Evolutionary conservation across 2,888 invertebrate species (phyloP).

Genomic region (Darwinula stevensoni): DNA sequence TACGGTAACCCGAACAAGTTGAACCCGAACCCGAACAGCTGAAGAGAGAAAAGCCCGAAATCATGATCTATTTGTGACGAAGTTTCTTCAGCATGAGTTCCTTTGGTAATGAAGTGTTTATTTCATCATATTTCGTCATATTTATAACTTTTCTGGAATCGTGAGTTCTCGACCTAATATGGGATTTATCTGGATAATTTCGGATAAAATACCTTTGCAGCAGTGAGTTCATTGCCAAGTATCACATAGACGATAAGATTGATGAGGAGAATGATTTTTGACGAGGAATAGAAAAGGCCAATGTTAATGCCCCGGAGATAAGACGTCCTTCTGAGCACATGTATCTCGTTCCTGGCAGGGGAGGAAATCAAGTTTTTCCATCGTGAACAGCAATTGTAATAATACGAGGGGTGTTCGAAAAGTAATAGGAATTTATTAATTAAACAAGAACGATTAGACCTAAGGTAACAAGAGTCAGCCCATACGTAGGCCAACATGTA

Average conservation of each 20-base stretch:
- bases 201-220: constrained; percentile 28
- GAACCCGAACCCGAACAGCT: too few relatives aligned
- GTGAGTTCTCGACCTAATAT: too few relatives aligned
- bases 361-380: constrained; percentile 5
- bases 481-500: too few relatives aligned
- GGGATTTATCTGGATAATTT: too few relatives aligned
- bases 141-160: too few relatives aligned
- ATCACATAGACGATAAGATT: constrained; percentile 46
- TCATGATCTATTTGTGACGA: too few relatives aligned
- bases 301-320: constrained; percentile 28
- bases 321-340: constrained; percentile 29
- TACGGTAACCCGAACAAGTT: too few relatives aligned
- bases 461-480: constrained; percentile 33
- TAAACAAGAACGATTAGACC: constrained; percentile 47
- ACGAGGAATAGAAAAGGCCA: constrained; percentile 36
- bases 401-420: neutral
- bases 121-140: too few relatives aligned
- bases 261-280: constrained; percentile 49
- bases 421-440: constrained; percentile 58
- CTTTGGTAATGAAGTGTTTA: too few relatives aligned
- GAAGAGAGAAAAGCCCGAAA: too few relatives aligned
- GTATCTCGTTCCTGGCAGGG: constrained; percentile 31
- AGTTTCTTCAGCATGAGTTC: too few relatives aligned
- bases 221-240: constrained; percentile 29
- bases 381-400: neutral